Conservation (phyloP, 2,888 invertebrate species). For the Caenorhabditis becei region DNA sequence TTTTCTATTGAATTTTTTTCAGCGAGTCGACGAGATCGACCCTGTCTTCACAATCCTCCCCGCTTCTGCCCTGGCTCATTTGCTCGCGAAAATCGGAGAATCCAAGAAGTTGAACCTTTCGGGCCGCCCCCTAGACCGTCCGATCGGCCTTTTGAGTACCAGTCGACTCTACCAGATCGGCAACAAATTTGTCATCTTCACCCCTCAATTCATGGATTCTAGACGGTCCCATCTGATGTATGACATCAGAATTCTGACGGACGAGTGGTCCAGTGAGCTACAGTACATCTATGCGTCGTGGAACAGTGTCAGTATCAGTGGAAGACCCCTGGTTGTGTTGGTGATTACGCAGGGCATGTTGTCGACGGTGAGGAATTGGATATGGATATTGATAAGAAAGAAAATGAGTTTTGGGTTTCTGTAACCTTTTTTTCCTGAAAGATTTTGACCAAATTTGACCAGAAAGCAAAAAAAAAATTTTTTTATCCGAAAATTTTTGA, state of each 20-base stretch:
- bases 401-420: no score
- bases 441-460: no score
- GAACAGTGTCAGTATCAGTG: conserved; percentile 97
- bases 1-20: no score
- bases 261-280: conserved; percentile 83
- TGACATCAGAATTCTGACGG: conserved; percentile 97
- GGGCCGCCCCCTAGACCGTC: conserved; percentile 92
- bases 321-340: conserved; percentile 94
- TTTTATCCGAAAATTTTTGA: no score
- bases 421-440: no score
- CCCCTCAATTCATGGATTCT: conserved; percentile 99
- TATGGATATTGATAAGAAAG: background rate
- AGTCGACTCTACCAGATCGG: conserved; percentile 97
- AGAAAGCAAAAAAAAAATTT: no score
- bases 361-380: conserved; percentile 61
- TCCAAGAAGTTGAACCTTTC: conserved; percentile 94
- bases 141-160: conserved; percentile 97
- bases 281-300: conserved; percentile 89
- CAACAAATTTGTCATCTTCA: conserved; percentile 97
- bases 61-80: conserved; percentile 94
- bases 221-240: conserved; percentile 98
- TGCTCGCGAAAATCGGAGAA: conserved; percentile 84
- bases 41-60: conserved; percentile 95
- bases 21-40: conserved; percentile 94
- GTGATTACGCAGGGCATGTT: conserved; percentile 87